Percentiles rank a stretch among this genome's conserved stretches.
phyloP scores from a whole-genome alignment of 1,140 invertebrate species.

The Pristionchus pacificus region DNA sequence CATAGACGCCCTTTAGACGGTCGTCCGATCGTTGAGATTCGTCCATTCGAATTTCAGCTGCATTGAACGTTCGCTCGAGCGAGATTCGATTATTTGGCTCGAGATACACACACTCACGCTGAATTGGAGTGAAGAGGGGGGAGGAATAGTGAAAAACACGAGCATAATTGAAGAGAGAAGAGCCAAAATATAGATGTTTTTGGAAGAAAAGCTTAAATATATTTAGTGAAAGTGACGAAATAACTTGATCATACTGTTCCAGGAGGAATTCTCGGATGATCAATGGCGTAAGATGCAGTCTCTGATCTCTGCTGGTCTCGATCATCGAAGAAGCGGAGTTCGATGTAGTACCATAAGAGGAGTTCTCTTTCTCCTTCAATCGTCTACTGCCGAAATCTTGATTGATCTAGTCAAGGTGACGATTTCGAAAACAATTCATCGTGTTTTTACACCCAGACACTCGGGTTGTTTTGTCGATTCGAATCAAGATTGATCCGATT shows the following conservation, averaged over 20 bases:
- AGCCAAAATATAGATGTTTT: too few relatives aligned
- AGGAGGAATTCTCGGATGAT: too few relatives aligned
- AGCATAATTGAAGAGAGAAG: too few relatives aligned
- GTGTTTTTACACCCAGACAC: not conserved
- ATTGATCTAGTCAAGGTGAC: not conserved
- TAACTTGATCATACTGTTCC: too few relatives aligned
- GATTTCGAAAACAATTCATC: too few relatives aligned
- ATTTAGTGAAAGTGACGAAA: too few relatives aligned
- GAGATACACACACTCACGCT: too few relatives aligned
- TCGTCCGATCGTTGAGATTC: conserved; percentile 10
- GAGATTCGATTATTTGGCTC: conserved; percentile 14
- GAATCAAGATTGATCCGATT: not conserved
- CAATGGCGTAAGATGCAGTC: not conserved
- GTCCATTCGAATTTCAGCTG: conserved; percentile 17
- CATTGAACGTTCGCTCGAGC: conserved; percentile 12
- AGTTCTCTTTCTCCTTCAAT: not conserved
- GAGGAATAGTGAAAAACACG: too few relatives aligned
- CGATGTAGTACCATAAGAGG: conserved; percentile 26
- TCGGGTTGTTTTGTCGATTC: not conserved
- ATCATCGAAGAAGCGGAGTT: not conserved
- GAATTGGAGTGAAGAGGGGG: too few relatives aligned
- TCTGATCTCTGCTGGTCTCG: not conserved
- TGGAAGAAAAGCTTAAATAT: too few relatives aligned
- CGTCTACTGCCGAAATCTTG: not conserved
- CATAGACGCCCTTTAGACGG: conserved; percentile 5